Base-by-base conservation (phyloP, 1,140 invertebrate species). In the Asbolus verrucosus region DNA sequence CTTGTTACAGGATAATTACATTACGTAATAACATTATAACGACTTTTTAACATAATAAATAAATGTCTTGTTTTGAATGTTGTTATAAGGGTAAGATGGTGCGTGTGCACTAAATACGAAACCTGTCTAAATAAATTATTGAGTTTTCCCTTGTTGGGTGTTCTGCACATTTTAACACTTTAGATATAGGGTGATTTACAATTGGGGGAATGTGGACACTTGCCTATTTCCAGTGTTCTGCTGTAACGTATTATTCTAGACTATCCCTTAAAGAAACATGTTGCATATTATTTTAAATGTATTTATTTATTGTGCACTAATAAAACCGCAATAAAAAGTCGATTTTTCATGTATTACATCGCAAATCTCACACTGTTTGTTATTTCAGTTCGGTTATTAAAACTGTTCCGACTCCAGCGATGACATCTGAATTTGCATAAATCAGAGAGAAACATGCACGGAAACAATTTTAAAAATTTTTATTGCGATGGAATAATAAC, bases 391-490 rank as follows among this genome's bases (percentile, higher is more conserved):
- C 27, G 19, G 21, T 24, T 46, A 54, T 54, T 27, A 30, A 54
- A 27, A 30, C 21, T 54, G 27, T 54, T 54, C 13, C 19, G 46
- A 54, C 46, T 24, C n/a, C n/a, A 13, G 19, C 24, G 46, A 27
- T 27, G 46, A 54, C 46, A 27, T 24, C 9, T 14, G 11, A 27
- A 14, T 54, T 54, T 54, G 8, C 21, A 54, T 54, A 54, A 54
- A 54, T 54, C 46, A 54, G 21, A 13, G n/a, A 11, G 19, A 27
- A 54, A 54, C 18, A 54, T 27, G 46, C 46, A 54, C 18, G 27
- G 19, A 54, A 54, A 54, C 21, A 54, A 30, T 54, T 27, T 13
- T 14, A 54, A 24, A 21, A 54, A 54, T 54, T 54, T 54, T 54
- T 11, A 27, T 27, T 31, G 46, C 46, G 14, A 9, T 54, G 21